Base-by-base conservation (phyloP, 2,888 invertebrate species). In the Tetropium fuscum region DNA sequence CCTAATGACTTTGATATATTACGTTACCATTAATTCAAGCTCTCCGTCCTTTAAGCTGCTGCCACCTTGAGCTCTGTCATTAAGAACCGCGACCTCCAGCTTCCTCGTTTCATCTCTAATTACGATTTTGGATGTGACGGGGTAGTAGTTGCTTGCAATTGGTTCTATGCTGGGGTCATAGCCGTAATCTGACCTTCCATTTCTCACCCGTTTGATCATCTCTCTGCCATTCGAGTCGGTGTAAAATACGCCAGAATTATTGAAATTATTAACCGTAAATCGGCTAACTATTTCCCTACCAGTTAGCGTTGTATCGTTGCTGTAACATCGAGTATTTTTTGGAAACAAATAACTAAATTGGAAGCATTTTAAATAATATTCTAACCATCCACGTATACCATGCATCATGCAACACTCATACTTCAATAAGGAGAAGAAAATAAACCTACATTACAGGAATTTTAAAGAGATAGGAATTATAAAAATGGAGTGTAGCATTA, bases 151-250 rank as follows among this genome's bases (percentile, higher is more conserved):
- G 0, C 87, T 85, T 0, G 89, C 78, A 0, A 88, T 78, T 0
- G 86, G 83, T 69, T 90, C 89, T 13, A 58, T 11, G 13, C 60
- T 54, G 13, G 59, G 40, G 34, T 72, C 60, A 55, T 73, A 72
- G 1, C 45, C 22, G 38, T 70, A 74, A 13, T 68, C 71, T 38
- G 85, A 83, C 45, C 89, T 83, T 49, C 83, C 83, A 80, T 87
- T 83, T 55, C 87, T 83, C 5, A 79, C 80, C 63, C 92, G 79
- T 72, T 84, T 83, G 63, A 91, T 81, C 80, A 89, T 86, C 79
- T 91, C 88, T 8, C 93, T 80, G 0, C 91, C 90, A 76, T 93
- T 94, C 5, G 92, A 87, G 81, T 94, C 94, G 0, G 93, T 93
- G 80, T 85, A 91, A 80, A 92, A 93, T 2, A 60, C 60, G 10